Percentiles rank a stretch among this genome's conserved stretches.
Conservation (phyloP, 1,140 invertebrate genomes). For the Eufriesea mexicana region DNA sequence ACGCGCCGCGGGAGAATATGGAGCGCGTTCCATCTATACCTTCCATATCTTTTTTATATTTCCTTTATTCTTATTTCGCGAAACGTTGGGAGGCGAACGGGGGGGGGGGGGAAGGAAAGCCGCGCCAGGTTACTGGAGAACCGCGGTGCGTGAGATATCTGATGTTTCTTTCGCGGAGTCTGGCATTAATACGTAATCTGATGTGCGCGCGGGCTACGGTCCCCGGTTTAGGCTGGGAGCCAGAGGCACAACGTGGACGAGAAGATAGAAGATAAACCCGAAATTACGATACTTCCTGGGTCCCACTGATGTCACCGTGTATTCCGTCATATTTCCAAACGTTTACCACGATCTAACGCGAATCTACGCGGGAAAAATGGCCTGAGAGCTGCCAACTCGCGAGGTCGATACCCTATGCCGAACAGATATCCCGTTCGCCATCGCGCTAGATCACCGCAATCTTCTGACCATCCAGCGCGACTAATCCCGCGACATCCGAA, state of each 20-base stretch:
- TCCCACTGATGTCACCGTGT: not conserved
- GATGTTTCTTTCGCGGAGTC: too few species aligned
- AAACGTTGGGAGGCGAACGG: not conserved
- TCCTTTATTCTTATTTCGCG: not conserved
- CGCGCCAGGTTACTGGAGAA: too few species aligned
- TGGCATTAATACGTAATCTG: too few species aligned
- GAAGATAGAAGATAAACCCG: not conserved
- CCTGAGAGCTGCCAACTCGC: too few species aligned
- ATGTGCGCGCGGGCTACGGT: too few species aligned
- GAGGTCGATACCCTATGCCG: too few species aligned
- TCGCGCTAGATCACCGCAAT: conserved; percentile 21
- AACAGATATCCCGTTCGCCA: too few species aligned
- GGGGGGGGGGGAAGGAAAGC: too few species aligned
- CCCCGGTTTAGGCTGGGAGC: too few species aligned
- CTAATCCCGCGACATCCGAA: conserved; percentile 35
- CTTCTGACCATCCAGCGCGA: not conserved
- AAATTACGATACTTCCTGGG: not conserved
- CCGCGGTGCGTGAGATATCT: too few species aligned
- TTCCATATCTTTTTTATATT: too few species aligned
- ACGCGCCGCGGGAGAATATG: conserved; percentile 29
- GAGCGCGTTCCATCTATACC: not conserved
- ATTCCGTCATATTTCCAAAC: not conserved
- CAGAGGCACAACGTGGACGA: not conserved
- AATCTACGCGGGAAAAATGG: too few species aligned
- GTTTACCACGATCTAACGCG: not conserved